Percentiles rank a stretch among this genome's conserved stretches.
Conservation (phyloP, 2,888 invertebrate genomes). For the Pyrrhosoma nymphula region DNA sequence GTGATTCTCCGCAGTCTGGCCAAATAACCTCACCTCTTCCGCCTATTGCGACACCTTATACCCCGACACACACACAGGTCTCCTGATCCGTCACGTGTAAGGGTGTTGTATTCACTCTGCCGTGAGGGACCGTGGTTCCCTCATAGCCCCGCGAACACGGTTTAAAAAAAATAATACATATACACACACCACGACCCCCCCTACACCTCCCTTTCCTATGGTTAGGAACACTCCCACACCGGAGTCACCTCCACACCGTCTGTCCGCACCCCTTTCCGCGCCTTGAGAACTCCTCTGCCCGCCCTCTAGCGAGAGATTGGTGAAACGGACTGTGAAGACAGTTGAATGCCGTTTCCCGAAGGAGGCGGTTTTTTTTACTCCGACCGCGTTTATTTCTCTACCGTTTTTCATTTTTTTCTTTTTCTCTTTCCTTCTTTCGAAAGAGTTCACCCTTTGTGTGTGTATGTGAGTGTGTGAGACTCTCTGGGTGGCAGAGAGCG, state of each 20-base stretch:
- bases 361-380: background rate
- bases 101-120: background rate
- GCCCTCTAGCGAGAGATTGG: background rate
- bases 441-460: background rate
- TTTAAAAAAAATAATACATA: background rate
- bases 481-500: background rate
- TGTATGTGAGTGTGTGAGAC: background rate
- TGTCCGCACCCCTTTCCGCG: background rate
- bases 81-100: background rate
- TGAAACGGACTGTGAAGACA: conserved; percentile 20
- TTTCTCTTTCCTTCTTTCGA: background rate
- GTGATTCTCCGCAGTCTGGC: background rate
- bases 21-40: background rate
- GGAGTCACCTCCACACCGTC: background rate
- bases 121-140: background rate
- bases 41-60: too few species aligned
- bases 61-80: too few species aligned
- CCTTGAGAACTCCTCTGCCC: background rate
- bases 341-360: conserved; percentile 36
- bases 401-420: background rate
- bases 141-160: background rate
- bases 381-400: background rate
- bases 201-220: background rate
- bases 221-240: background rate
- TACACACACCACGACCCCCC: background rate